Evolutionary conservation across 2,888 invertebrate species (phyloP).

Genomic region (Pilophorus perplexus): DNA sequence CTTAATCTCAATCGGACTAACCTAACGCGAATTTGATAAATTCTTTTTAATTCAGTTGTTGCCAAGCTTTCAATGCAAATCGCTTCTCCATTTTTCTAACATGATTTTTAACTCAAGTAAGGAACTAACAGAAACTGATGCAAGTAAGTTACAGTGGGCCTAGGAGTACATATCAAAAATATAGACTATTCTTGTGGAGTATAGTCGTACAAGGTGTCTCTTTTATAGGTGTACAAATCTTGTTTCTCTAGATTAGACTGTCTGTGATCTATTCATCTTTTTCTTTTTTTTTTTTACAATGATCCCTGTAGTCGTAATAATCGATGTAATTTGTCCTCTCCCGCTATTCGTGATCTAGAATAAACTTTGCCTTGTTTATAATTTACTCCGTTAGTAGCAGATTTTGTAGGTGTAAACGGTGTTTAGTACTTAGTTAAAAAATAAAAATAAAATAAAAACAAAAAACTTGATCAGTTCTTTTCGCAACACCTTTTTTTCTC

Average conservation of each 20-base stretch:
- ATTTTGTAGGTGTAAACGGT: not conserved
- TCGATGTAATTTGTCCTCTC: slow-evolving; percentile 1
- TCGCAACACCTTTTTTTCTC: not conserved
- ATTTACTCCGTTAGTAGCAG: not conserved
- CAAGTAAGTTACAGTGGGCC: slow-evolving; percentile 33
- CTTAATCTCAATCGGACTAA: too few relatives aligned
- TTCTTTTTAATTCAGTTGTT: too few relatives aligned
- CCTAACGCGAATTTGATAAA: too few relatives aligned
- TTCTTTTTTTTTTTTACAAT: slow-evolving; percentile 9
- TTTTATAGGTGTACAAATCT: slow-evolving; percentile 7
- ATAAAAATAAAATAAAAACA: not conserved
- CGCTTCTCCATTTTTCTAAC: too few relatives aligned
- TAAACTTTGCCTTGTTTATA: not conserved
- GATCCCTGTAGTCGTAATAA: not conserved
- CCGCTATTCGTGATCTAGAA: not conserved
- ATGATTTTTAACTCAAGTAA: not conserved
- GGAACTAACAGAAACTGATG: slow-evolving; percentile 6
- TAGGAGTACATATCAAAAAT: slow-evolving; percentile 33
- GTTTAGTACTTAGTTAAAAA: slow-evolving; percentile 12
- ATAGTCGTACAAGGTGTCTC: not conserved
- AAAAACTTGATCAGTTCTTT: too few relatives aligned
- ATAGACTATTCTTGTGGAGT: not conserved
- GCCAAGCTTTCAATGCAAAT: too few relatives aligned
- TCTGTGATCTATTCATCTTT: slow-evolving; percentile 28
- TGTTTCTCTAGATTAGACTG: slow-evolving; percentile 25